Base-by-base conservation (phyloP, 2,113 vertebrate species). In the Phoxinus phoxinus region DNA sequence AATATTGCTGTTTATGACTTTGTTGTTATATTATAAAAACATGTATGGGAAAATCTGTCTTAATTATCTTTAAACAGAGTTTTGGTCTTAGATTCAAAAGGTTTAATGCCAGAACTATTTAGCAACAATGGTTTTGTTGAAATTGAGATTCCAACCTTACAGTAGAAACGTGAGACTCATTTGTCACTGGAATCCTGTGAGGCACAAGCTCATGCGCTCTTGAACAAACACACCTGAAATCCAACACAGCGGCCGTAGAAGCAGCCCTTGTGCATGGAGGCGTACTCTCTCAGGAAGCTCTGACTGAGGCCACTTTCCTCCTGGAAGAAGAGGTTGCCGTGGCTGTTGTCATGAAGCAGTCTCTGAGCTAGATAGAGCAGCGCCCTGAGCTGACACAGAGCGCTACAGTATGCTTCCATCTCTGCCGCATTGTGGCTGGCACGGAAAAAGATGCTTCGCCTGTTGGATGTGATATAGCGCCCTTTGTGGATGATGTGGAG, bases 171-270 rank as follows among this genome's bases (percentile, higher is more conserved):
- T 51, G 1, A 30, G 6, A 27, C 30, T 9, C n/a, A 71, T 37
- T 11, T 10, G 17, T 30, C 25, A 53, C 6, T 27, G 6, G 13
- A 75, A 76, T 51, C 25, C 15, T 30, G n/a, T 19, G 25, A 78
- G 1, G 19, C 27, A 35, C 17, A 69, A 21, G 17, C 32, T 71
- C 23, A 27, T 76, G 74, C 21, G 35, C 48, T 6, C 53, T 2
- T 65, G 13, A 13, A 63, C 19, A 89, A 13, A 63, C 23, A 88
- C 87, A 98, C 97, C 96, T 98, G 97, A 91, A 98, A 98, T 86
- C 97, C 97, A 37, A 97, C 92, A 86, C 97, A 98, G 35, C 97
- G 96, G 13, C 97, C 97, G 0, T 97, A 98, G 93, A 98, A 98
- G 92, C 97, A 98, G 44, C 96, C 96, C 89, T 97, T 97, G 90